Conservation (phyloP, 2,797 vertebrate species). For the Garrulus glandarius region DNA sequence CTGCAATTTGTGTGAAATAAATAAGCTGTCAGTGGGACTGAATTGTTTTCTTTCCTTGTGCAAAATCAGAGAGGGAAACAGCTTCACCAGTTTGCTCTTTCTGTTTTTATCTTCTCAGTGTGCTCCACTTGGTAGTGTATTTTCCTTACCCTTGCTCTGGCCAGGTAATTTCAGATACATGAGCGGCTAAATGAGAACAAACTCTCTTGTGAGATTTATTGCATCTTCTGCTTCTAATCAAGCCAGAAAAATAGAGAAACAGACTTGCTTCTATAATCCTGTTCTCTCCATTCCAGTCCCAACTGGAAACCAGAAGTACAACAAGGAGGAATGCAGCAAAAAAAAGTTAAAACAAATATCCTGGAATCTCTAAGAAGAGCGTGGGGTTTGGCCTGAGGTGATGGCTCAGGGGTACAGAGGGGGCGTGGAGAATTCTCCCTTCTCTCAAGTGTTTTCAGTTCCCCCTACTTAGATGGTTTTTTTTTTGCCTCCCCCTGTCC, state of each 20-base stretch:
- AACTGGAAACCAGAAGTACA: slow-evolving; percentile 43
- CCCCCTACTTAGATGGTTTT: neutral
- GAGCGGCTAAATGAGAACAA: slow-evolving; percentile 19
- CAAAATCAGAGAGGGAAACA: neutral
- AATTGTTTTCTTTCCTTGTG: neutral
- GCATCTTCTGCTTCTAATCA: slow-evolving; percentile 57
- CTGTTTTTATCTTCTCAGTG: neutral
- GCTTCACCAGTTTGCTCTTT: neutral
- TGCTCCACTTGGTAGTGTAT: neutral
- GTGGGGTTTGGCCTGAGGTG: neutral
- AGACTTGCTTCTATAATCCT: slow-evolving; percentile 24
- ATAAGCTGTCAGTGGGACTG: neutral
- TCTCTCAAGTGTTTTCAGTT: neutral
- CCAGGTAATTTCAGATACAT: slow-evolving; percentile 1
- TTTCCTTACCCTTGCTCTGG: neutral
- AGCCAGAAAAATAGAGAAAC: slow-evolving; percentile 31
- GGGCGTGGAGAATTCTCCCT: neutral
- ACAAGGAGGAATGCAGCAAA: slow-evolving; percentile 20
- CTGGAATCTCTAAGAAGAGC: neutral
- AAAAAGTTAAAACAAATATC: slow-evolving; percentile 7
- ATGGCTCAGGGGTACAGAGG: neutral
- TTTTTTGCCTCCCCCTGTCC: neutral
- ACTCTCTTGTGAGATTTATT: slow-evolving; percentile 40
- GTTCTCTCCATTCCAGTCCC: slow-evolving; percentile 20
- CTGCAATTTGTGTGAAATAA: slow-evolving; percentile 12